phyloP scores from a whole-genome alignment of 2,888 invertebrate species.

The Aphidoletes aphidimyza region DNA sequence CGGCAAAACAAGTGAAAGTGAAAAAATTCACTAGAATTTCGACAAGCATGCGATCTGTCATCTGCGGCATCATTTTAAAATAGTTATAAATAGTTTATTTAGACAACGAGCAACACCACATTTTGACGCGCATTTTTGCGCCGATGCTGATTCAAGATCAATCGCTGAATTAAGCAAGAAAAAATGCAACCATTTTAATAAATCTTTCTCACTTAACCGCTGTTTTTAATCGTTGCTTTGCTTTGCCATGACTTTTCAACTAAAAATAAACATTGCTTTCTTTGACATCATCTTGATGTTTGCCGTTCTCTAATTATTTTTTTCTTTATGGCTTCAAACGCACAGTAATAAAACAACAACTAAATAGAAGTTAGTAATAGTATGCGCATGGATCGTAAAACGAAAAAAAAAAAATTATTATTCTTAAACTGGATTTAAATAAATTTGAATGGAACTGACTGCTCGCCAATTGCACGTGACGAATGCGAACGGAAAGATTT shows the following conservation, averaged over 20 bases:
- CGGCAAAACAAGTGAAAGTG: background rate
- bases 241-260: background rate
- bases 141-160: background rate
- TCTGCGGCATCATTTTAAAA: background rate
- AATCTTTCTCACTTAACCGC: background rate
- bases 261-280: background rate
- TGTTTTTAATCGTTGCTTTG: background rate
- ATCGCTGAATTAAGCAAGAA: background rate
- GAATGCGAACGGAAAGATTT: background rate
- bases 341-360: conserved; percentile 6
- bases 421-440: too few species aligned
- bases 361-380: background rate
- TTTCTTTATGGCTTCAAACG: background rate
- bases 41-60: background rate
- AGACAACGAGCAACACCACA: background rate
- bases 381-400: too few species aligned
- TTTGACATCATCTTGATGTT: background rate
- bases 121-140: background rate
- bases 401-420: background rate
- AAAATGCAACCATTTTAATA: conserved; percentile 29
- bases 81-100: conserved; percentile 22
- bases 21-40: background rate
- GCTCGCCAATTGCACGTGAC: background rate
- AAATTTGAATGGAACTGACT: too few species aligned
- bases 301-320: background rate